Evolutionary conservation across 1,140 invertebrate species (phyloP).

Genomic region (Dreissena polymorpha): DNA sequence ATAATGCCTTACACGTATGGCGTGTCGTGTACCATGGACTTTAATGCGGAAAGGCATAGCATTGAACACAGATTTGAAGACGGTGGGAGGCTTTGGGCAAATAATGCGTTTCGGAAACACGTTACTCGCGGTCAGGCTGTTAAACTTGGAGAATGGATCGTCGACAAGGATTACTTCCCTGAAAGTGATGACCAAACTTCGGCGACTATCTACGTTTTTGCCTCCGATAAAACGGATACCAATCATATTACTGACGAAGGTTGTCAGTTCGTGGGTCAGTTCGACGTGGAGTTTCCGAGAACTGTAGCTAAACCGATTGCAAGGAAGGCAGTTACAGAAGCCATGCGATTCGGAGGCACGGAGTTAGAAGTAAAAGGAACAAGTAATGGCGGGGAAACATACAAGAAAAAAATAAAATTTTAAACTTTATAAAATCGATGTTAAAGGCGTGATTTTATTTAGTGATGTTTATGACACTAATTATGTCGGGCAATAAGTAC

Average conservation of each 20-base stretch:
- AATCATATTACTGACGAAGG: constrained; percentile 24
- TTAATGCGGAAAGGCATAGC: background rate
- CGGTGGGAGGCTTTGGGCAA: constrained; percentile 27
- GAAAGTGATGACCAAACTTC: constrained; percentile 9
- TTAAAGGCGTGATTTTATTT: background rate
- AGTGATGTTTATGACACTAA: background rate
- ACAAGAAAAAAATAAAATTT: constrained; percentile 25
- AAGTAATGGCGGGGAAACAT: constrained; percentile 2
- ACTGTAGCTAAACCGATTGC: background rate
- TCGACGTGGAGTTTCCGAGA: constrained; percentile 36
- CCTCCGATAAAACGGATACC: constrained; percentile 19
- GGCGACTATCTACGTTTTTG: constrained; percentile 19
- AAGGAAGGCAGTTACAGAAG: constrained; percentile 27
- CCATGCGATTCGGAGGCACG: constrained; percentile 43
- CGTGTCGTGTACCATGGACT: constrained; percentile 24
- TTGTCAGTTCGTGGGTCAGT: constrained; percentile 13
- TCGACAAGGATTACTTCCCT: constrained; percentile 24
- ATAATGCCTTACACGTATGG: constrained; percentile 33
- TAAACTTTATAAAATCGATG: no score
- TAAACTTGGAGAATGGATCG: constrained; percentile 37
- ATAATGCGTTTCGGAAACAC: constrained; percentile 32
- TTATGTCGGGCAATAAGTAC: background rate
- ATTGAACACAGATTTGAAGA: constrained; percentile 14
- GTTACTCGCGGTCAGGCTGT: constrained; percentile 24
- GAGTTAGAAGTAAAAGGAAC: constrained; percentile 28